A percentile compares a stretch with the other conserved stretches of the same genome.
These are phyloP conservation scores for Anarsia innoxiella DNA, from an alignment of 2,888 invertebrate species.

Conservation along the genomic window DNA sequence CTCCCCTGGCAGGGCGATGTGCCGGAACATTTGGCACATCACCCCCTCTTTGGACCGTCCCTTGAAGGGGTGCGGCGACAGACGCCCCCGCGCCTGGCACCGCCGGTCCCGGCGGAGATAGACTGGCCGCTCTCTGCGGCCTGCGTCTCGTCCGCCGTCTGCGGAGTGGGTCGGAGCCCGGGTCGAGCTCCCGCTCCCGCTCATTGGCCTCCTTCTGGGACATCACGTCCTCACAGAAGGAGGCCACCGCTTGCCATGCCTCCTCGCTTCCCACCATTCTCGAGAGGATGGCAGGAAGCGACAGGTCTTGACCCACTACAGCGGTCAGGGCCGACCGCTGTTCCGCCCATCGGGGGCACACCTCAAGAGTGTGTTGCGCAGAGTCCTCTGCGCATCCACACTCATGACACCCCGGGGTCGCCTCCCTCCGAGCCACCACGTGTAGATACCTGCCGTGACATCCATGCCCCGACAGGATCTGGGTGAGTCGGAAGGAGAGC, in stretches of 20 bases:
- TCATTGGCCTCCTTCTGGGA: background rate
- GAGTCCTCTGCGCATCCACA: background rate
- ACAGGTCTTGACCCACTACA: slow-evolving; percentile 5
- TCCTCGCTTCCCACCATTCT: slow-evolving; percentile 2
- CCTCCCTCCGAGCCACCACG: slow-evolving; percentile 6
- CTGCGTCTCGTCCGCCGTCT: background rate
- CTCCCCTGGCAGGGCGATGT: background rate
- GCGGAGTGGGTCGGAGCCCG: background rate
- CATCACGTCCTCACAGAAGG: background rate
- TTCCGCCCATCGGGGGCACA: slow-evolving; percentile 1
- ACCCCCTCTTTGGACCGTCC: background rate
- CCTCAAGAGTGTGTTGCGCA: slow-evolving; percentile 7
- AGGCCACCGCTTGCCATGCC: slow-evolving; percentile 1
- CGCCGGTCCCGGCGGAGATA: too few species aligned
- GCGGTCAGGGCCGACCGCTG: background rate
- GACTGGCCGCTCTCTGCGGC: too few species aligned
- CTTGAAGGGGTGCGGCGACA: background rate
- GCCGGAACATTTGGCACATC: background rate
- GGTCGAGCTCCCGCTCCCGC: background rate
- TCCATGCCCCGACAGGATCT: slow-evolving; percentile 5
- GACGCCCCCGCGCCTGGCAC: background rate
- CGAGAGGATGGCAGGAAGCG: slow-evolving; percentile 3
- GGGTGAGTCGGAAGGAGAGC: slow-evolving; percentile 3
- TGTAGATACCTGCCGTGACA: slow-evolving; percentile 11
- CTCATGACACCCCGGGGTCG: slow-evolving; percentile 2